These are phyloP conservation scores for Drosophila carrolli DNA, from an alignment of 1,140 invertebrate genomes.

Conservation along the genomic window DNA sequence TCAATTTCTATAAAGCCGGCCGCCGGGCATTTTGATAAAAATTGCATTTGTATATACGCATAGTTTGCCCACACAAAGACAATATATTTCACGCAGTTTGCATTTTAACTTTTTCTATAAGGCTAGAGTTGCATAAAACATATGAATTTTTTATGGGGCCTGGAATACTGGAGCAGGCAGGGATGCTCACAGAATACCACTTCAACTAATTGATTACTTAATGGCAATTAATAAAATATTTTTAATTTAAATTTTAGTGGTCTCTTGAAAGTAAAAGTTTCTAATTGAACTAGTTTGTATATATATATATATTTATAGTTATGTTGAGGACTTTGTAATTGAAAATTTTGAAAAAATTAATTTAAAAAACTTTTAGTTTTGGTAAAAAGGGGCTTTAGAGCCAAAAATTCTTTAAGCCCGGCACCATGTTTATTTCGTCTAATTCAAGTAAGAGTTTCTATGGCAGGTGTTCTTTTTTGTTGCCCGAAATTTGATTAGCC, in stretches of 20 bases:
- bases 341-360: too few species aligned
- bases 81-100: constrained; percentile 8
- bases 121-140: constrained; percentile 3
- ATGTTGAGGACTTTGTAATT: too few species aligned
- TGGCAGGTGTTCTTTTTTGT: neutral
- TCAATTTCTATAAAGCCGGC: constrained; percentile 41
- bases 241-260: neutral
- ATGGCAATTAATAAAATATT: neutral
- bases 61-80: constrained; percentile 1
- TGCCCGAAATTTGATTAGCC: constrained; percentile 8
- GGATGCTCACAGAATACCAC: neutral
- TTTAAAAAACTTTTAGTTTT: too few species aligned
- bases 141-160: neutral
- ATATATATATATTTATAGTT: too few species aligned
- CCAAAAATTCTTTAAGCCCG: neutral
- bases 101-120: neutral
- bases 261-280: neutral
- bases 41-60: constrained; percentile 24
- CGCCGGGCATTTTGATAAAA: constrained; percentile 15
- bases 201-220: neutral
- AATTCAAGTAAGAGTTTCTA: neutral
- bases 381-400: too few species aligned
- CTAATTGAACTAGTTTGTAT: neutral
- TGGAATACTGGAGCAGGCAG: neutral
- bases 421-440: too few species aligned